These are phyloP conservation scores for Archips crataeganus DNA, from an alignment of 2,888 invertebrate species.

Conservation along the genomic window DNA sequence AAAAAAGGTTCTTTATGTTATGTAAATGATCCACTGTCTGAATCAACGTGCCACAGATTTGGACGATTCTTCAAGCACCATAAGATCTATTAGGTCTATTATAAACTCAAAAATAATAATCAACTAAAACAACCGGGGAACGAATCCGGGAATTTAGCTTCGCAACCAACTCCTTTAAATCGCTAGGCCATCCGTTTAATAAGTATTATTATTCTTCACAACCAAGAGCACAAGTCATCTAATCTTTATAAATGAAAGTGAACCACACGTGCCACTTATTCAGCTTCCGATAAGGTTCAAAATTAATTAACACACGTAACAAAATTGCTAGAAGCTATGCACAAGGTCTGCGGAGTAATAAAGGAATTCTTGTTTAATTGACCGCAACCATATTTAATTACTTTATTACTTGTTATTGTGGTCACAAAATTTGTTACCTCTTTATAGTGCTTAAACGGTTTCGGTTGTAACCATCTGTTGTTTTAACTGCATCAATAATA, in stretches of 20 bases:
- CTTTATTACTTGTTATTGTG: constrained; percentile 28
- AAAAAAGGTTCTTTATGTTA: too few relatives aligned
- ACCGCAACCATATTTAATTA: constrained; percentile 51
- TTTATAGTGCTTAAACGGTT: constrained; percentile 14
- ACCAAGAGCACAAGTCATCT: neutral
- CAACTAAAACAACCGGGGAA: too few relatives aligned
- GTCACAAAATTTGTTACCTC: constrained; percentile 16
- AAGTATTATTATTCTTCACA: too few relatives aligned
- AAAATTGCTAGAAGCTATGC: constrained; percentile 39
- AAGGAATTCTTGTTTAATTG: constrained; percentile 50
- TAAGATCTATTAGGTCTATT: too few relatives aligned
- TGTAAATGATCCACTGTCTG: too few relatives aligned
- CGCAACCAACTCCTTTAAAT: too few relatives aligned
- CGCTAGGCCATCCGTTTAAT: too few relatives aligned
- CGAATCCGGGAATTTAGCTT: too few relatives aligned
- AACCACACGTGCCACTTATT: neutral
- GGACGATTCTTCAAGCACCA: too few relatives aligned
- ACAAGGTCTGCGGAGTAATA: constrained; percentile 53
- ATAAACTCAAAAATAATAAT: too few relatives aligned
- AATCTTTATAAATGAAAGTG: constrained; percentile 26
- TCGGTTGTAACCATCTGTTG: neutral
- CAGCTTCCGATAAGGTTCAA: neutral
- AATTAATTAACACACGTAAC: constrained; percentile 1
- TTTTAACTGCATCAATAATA: too few relatives aligned
- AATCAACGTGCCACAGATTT: too few relatives aligned